Evolutionary conservation across 2,797 vertebrate species (phyloP), one percentile per base, ranked within the genome.

Genomic region (Cynodonichthys magdalenae): DNA sequence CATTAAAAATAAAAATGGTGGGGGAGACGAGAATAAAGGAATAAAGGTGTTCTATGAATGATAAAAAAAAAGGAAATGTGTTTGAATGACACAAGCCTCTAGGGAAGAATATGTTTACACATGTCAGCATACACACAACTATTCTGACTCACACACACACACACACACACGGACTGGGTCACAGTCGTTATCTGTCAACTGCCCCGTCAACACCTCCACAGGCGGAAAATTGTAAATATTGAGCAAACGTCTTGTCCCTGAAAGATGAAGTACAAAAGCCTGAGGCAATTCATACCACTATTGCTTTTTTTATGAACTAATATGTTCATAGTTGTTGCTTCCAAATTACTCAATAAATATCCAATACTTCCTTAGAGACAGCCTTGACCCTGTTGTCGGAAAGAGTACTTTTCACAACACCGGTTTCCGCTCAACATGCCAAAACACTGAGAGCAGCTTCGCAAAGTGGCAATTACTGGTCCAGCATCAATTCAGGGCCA

Each of bases 391-490:
- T 53, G 71, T 74, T 77, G 78, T 84, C 81, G 75, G 53, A 57
- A 62, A 62, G 71, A 74, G 57, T 14, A 57, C 62, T 73, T 79
- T 79, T 71, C 63, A 51, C 14, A 81, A 67, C 59, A 15, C 20
- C 8, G 44, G 27, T 58, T 74, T 69, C 50, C 66, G 58, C 56
- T 11, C 36, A 39, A 64, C 63, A 15, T 44, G 18, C 75, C 74
- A 87, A 88, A 88, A 90, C 77, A 78, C 72, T 53, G 81, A 77
- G 56, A 85, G 81, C 89, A 71, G 82, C 80, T 87, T 87, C 60
- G 61, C 73, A 87, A 92, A 92, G 86, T 86, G 85, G 84, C 90
- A 92, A 93, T 93, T 92, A 93, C 86, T 10, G 57, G 71, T 74
- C 82, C 87, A 85, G 92, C 91, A 90, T 91, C 81, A 80, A 88